phyloP scores from a whole-genome alignment of 23 tunicate genomes.

The Ciona savignyi region DNA sequence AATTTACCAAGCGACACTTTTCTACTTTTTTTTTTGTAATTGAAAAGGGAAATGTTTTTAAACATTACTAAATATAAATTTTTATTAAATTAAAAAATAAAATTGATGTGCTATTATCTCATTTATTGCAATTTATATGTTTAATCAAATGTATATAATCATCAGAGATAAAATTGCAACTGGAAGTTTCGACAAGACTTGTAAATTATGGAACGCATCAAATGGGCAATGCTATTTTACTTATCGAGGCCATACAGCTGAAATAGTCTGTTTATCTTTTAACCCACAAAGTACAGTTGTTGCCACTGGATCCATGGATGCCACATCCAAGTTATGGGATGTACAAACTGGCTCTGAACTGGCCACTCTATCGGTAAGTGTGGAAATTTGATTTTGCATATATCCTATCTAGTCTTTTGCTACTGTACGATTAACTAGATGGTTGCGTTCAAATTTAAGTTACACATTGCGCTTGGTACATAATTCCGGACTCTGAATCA shows the following conservation, averaged over 20 bases:
- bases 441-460: too few relatives aligned
- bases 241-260: conserved; percentile 89
- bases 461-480: too few relatives aligned
- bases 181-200: conserved; percentile 98
- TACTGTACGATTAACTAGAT: too few relatives aligned
- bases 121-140: too few relatives aligned
- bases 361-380: conserved; percentile 71
- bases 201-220: conserved; percentile 93
- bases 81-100: too few relatives aligned
- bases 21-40: too few relatives aligned
- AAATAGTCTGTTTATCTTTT: conserved; percentile 89
- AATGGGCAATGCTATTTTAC: conserved; percentile 89
- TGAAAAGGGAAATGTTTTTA: background rate
- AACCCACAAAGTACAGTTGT: conserved; percentile 88
- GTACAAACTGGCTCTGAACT: conserved; percentile 80
- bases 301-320: conserved; percentile 98
- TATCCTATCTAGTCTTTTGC: too few relatives aligned
- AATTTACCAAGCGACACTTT: too few relatives aligned
- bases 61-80: background rate
- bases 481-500: too few relatives aligned
- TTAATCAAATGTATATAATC: too few relatives aligned
- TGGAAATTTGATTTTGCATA: too few relatives aligned
- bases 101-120: too few relatives aligned
- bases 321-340: conserved; percentile 96
- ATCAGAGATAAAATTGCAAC: conserved; percentile 85